Evolutionary conservation across 1,140 invertebrate genomes (phyloP).

Genomic region (Philopotamus ludificatus): DNA sequence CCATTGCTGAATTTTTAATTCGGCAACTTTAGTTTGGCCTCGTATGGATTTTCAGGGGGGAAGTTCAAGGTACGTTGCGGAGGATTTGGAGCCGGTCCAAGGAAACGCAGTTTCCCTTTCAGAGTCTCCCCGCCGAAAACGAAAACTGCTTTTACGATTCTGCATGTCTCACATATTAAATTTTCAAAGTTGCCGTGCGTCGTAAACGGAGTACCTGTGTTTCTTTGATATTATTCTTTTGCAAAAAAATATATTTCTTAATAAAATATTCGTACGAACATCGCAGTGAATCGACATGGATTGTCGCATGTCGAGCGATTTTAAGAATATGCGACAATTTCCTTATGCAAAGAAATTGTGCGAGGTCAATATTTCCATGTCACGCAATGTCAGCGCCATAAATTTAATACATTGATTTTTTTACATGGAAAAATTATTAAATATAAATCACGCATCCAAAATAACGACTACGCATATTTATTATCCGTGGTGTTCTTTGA

Average conservation of each 20-base stretch:
- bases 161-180: conserved; percentile 11
- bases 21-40: not conserved
- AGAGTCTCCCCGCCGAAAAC: not conserved
- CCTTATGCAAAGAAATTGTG: no score
- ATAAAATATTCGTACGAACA: not conserved
- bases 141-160: conserved; percentile 21
- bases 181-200: not conserved
- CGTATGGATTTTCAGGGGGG: not conserved
- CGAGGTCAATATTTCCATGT: not conserved
- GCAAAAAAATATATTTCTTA: not conserved
- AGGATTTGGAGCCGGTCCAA: conserved; percentile 18
- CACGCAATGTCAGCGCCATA: not conserved
- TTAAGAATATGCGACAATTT: no score
- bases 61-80: not conserved
- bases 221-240: not conserved
- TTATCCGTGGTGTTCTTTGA: no score
- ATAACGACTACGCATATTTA: no score
- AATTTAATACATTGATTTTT: not conserved
- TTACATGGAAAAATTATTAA: not conserved
- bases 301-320: no score
- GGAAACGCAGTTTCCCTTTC: conserved; percentile 14
- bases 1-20: not conserved
- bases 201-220: no score
- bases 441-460: no score
- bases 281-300: not conserved